Base-by-base conservation (phyloP, 2,113 vertebrate species). In the Chaetodon auriga region DNA sequence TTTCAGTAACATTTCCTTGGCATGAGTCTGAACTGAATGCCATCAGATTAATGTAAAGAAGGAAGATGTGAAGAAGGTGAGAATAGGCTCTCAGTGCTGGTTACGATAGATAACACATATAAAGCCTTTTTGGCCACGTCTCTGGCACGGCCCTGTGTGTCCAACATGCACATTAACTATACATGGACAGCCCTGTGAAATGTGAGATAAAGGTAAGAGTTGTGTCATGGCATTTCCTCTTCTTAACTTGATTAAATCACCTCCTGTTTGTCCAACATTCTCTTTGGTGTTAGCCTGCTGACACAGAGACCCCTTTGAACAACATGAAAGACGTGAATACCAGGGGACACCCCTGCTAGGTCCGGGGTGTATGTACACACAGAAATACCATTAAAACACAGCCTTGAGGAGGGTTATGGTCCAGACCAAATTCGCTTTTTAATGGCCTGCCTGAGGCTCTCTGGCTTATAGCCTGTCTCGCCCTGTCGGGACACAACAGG, bases 361-460 rank as follows among this genome's bases (percentile, higher is more conserved):
- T 81, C 75, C 9, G 35, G 66, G 74, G 36, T 68, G 55, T n/a
- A 41, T 36, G 19, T 2, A 16, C 18, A 62, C 79, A 64, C 43
- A 81, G 7, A 69, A 69, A 68, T 48, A 25, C 70, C 82, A 89
- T 87, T 83, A 88, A 90, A 91, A 78, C 71, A 38, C 79, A 15
- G 82, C 89, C 82, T 79, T 6, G 7, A 69, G 87, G 57, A 11
- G 45, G 48, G 60, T 76, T 35, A 72, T 0, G 5, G 21, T 78
- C 78, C 66, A 70, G 78, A 68, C 54, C 46, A 79, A 43, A 66
- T 60, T 66, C 62, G 41, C 79, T 61, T 81, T 69, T 70, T 90
- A 87, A 90, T 79, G 79, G 66, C 14, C 38, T 23, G 82, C 87
- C 82, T 75, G 54, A 68, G 78, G 84, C 68, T n/a, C 13, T 48